A percentile compares a stretch with the other conserved stretches of the same genome.
These are phyloP conservation scores for Bettongia penicillata DNA, from an alignment of 2,113 vertebrate species.

Conservation along the genomic window DNA sequence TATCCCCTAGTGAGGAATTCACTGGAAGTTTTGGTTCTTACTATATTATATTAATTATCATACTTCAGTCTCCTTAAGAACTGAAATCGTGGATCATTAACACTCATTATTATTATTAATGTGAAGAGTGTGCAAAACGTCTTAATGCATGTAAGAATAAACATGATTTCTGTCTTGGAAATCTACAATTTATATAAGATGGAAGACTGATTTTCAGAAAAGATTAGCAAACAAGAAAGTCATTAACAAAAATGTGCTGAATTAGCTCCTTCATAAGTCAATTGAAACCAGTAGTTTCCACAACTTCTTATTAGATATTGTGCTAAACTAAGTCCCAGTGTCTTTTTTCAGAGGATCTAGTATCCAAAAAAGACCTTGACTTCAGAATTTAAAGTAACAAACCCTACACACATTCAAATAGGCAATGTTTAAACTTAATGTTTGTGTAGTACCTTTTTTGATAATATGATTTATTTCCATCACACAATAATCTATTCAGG, in stretches of 20 bases:
- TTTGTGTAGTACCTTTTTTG: background rate
- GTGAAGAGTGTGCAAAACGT: background rate
- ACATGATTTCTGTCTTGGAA: background rate
- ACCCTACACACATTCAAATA: background rate
- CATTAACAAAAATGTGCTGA: slow-evolving; percentile 34
- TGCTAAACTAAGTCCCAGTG: slow-evolving; percentile 37
- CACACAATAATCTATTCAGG: background rate
- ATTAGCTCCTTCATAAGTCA: slow-evolving; percentile 50
- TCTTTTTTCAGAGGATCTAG: slow-evolving; percentile 10
- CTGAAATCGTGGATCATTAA: background rate
- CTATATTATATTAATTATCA: background rate
- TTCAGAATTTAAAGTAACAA: slow-evolving; percentile 40
- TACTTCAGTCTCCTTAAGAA: background rate
- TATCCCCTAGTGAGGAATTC: background rate
- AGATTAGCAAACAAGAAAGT: slow-evolving; percentile 35
- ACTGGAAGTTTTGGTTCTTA: background rate
- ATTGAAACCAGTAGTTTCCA: slow-evolving; percentile 47
- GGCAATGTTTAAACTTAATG: background rate
- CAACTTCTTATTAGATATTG: slow-evolving; percentile 35
- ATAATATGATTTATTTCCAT: slow-evolving; percentile 68
- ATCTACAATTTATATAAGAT: background rate
- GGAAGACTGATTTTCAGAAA: background rate
- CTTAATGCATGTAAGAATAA: slow-evolving; percentile 33
- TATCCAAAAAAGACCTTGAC: background rate
- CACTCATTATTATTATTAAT: slow-evolving; percentile 5